Conservation (phyloP, 2,888 invertebrate genomes). For the Lacanobia oleracea region DNA sequence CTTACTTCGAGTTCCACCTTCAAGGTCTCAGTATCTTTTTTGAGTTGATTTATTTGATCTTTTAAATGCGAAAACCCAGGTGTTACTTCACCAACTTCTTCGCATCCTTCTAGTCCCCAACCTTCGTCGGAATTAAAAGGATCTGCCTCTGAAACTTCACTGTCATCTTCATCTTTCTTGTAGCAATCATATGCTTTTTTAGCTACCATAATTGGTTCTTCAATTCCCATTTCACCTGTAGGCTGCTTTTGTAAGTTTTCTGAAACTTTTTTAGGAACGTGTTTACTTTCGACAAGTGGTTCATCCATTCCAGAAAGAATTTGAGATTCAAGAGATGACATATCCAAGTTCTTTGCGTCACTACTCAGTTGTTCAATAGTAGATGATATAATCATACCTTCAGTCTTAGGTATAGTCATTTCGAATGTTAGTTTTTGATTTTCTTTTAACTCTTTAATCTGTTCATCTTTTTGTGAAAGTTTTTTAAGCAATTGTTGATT, state of each 20-base stretch:
- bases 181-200: conserved; percentile 90
- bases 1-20: conserved; percentile 91
- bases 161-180: conserved; percentile 72
- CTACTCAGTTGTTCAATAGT: conserved; percentile 83
- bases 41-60: conserved; percentile 90
- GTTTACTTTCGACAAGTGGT: conserved; percentile 64
- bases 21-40: conserved; percentile 90
- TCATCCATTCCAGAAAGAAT: conserved; percentile 77
- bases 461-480: conserved; percentile 79
- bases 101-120: conserved; percentile 83
- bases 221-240: conserved; percentile 60
- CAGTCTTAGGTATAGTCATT: conserved; percentile 89
- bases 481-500: conserved; percentile 75
- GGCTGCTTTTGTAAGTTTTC: conserved; percentile 71
- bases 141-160: conserved; percentile 71
- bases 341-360: conserved; percentile 73
- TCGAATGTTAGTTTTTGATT: conserved; percentile 84
- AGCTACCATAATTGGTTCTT: conserved; percentile 85
- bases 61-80: conserved; percentile 90
- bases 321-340: conserved; percentile 84
- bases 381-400: conserved; percentile 87
- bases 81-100: conserved; percentile 77
- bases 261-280: conserved; percentile 69
- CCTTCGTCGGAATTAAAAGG: conserved; percentile 87
- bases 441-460: conserved; percentile 81